Evolutionary conservation across 2,113 vertebrate species (phyloP), one percentile per base, ranked within the genome.

Genomic region (Rallus limicola): DNA sequence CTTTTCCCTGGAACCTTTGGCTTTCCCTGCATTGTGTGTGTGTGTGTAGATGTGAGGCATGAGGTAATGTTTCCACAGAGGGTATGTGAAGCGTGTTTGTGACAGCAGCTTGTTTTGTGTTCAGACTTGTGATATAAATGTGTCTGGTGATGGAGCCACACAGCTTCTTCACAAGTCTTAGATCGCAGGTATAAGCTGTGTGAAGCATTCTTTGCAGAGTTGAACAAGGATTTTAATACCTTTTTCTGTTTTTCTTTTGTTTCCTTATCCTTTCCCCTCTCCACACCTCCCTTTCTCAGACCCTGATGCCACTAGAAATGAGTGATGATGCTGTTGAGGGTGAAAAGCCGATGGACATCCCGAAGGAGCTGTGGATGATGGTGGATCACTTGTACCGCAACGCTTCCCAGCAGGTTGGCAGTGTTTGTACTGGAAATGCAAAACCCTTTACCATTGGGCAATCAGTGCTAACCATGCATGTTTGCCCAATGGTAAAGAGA

Each of bases 361-460:
- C 99, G 11, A 99, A 99, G 96, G 99, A 99, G 81, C 98, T 99
- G 77, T 99, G 99, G 98, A 99, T 99, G 98, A 98, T 99, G 99
- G 99, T 99, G 91, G 98, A 99, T 95, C 98, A 99, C 97, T 96
- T 99, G 65, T 98, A 98, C 52, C 98, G 98, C 87, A 98, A 98
- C 40, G 99, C 98, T 86, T 94, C 98, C 81, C 98, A 98, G 94
- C 99, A 99, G 98, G 99, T 99, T 38, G 93, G 98, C 98, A 74
- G 90, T 25, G 31, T 19, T 64, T 72, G 33, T 19, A 28, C 65
- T 77, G 71, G 59, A 81, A 85, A 34, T 55, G 34, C 67, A 34
- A 28, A 44, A 31, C 9, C 11, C 58, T 26, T 46, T 46, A 46
- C 44, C 17, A 46, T 46, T 46, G 17, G 44, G 44, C 44, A 76